A percentile compares a stretch with the other conserved stretches of the same genome.
Evolutionary conservation across 2,113 vertebrate genomes (phyloP).

Genomic region (Cepphus grylle): DNA sequence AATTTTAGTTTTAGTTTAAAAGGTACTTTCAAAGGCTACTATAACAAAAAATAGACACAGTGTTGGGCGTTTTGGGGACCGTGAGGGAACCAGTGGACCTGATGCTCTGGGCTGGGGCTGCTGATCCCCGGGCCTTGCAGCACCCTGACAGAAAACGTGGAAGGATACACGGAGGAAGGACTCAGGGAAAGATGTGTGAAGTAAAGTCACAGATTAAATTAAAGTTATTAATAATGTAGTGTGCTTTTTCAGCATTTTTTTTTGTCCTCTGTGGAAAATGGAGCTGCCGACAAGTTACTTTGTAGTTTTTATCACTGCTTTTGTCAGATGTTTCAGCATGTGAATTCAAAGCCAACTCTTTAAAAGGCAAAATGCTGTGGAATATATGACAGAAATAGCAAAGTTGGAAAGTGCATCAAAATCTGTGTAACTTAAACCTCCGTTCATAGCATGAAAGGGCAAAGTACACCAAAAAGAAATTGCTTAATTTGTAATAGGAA

Average conservation of each 20-base stretch:
- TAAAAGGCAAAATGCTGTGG: background rate
- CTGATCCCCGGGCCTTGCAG: rapidly evolving
- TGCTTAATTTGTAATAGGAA: background rate
- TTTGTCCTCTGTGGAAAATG: background rate
- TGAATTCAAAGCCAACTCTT: background rate
- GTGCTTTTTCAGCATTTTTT: background rate
- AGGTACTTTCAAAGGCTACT: background rate
- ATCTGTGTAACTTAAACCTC: background rate
- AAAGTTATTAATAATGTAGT: background rate
- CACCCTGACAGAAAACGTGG: background rate
- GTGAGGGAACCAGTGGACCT: background rate
- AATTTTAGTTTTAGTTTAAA: background rate
- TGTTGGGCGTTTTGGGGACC: background rate
- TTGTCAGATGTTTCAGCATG: background rate
- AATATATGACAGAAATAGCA: background rate
- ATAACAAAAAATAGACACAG: background rate
- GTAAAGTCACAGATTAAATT: background rate
- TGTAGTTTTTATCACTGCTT: background rate
- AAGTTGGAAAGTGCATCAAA: background rate
- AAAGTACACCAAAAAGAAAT: background rate
- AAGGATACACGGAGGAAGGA: rapidly evolving
- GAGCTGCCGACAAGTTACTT: background rate
- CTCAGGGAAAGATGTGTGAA: background rate
- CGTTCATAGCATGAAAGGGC: background rate
- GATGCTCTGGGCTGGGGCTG: background rate